Percentiles rank a stretch among this genome's conserved stretches.
These are phyloP conservation scores for Tenodera sinensis DNA, from an alignment of 2,888 invertebrate genomes.

Conservation along the genomic window DNA sequence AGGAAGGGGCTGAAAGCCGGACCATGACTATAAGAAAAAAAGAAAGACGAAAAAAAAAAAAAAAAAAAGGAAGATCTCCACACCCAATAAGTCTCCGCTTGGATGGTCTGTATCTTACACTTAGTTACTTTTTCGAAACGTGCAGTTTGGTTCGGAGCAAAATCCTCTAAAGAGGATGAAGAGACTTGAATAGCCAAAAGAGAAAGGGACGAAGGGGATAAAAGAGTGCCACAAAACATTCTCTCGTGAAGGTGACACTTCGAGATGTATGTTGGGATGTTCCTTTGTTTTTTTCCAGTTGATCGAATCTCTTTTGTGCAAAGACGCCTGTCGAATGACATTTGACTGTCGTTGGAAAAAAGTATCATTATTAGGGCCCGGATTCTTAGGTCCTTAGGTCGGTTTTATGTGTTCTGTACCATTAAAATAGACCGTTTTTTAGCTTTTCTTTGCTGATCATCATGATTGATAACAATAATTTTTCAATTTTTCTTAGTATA, in stretches of 20 bases:
- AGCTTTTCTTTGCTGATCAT: too few species aligned
- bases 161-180: slow-evolving; percentile 10
- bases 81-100: neutral
- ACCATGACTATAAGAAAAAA: neutral
- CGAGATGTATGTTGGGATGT: neutral
- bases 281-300: neutral
- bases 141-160: neutral
- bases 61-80: neutral
- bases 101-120: neutral
- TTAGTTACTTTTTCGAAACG: neutral
- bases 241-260: neutral
- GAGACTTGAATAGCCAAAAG: neutral
- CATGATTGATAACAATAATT: too few species aligned
- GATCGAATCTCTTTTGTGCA: neutral
- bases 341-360: neutral
- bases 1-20: neutral
- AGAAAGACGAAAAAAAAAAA: neutral
- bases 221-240: neutral
- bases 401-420: too few species aligned
- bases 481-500: too few species aligned
- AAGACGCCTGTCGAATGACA: neutral
- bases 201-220: neutral
- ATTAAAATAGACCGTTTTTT: too few species aligned
- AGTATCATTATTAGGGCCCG: too few species aligned
- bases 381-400: too few species aligned